Evolutionary conservation across 1,140 invertebrate genomes (phyloP), one percentile per base, ranked within the genome.

Genomic region (Cyphomyrmex costatus): DNA sequence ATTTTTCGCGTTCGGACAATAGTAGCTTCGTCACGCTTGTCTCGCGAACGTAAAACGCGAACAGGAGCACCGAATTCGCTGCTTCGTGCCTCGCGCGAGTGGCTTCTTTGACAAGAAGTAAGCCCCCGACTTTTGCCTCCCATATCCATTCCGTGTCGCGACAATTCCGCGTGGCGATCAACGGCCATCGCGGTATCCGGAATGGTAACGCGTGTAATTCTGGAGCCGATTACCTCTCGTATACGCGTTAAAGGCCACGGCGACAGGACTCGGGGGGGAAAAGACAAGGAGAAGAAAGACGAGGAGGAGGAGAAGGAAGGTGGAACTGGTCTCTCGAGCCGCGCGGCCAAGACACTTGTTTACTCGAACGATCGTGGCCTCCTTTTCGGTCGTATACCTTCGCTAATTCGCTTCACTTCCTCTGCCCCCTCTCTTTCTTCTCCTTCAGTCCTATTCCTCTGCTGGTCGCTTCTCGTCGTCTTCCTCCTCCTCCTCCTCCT

Each of bases 361-460:
- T 92, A 91, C 90, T 91, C 91, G 87, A 87, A 91, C 89, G 91
- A 91, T 92, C 89, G 88, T 92, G 92, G 91, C 90, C 92, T 90
- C 91, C 87, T 92, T 93, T 92, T 93, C 92, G 92, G 92, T 93
- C 92, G 91, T 92, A 92, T 91, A 93, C 92, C 92, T 92, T 93
- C 91, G 89, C 92, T 93, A 93, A 92, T 92, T 93, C 92, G 90
- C 92, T 92, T 91, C 66, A 83, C 91, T 92, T 93, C 92, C 90
- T 92, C 90, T 74, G 85, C 77, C 87, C 78, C 83, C 86, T 77
- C 85, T 78, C 86, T 77, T 66, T 86, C 86, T 89, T 80, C 83
- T 80, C 51, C 51, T 58, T 88, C 85, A 78, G 65, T 86, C 86
- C 85, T 84, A 79, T 70, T 87, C 89, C 83, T 84, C 82, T 77